Percentiles rank a stretch among this genome's conserved stretches.
These are phyloP conservation scores for Dendroctonus ponderosae DNA, from an alignment of 1,140 invertebrate species.

Conservation along the genomic window DNA sequence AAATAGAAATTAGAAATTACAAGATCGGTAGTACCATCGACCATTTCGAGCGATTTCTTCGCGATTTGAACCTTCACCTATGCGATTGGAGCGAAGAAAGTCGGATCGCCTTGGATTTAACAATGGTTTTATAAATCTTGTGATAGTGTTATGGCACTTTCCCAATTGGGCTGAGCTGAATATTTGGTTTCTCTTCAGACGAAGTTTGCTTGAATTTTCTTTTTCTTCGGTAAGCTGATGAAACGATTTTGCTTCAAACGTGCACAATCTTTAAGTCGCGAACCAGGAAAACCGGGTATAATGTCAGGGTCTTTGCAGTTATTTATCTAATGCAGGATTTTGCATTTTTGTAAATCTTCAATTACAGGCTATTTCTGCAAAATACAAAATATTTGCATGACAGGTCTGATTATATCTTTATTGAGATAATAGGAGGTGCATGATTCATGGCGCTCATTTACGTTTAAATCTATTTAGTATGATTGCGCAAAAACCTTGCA, in stretches of 20 bases:
- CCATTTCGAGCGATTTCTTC: slow-evolving; percentile 11
- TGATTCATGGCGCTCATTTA: too few species aligned
- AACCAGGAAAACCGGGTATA: slow-evolving; percentile 5
- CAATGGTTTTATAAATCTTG: slow-evolving; percentile 10
- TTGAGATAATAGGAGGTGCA: too few species aligned
- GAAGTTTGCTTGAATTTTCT: too few species aligned
- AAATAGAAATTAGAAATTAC: slow-evolving; percentile 28
- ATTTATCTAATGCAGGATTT: slow-evolving; percentile 8
- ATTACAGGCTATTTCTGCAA: background rate
- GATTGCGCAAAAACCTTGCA: too few species aligned
- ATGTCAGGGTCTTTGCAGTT: slow-evolving; percentile 11
- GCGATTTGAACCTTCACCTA: slow-evolving; percentile 24
- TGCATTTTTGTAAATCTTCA: slow-evolving; percentile 4
- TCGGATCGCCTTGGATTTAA: slow-evolving; percentile 14
- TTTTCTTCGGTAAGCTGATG: too few species aligned
- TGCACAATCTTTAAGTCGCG: too few species aligned
- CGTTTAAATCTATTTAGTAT: too few species aligned
- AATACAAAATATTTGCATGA: too few species aligned
- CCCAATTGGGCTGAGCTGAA: background rate
- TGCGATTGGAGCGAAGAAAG: slow-evolving; percentile 14
- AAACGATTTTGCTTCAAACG: too few species aligned
- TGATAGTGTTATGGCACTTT: too few species aligned
- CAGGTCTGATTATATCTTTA: too few species aligned
- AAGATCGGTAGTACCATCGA: background rate
- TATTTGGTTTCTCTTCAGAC: background rate